Percentiles rank a stretch among this genome's conserved stretches.
Conservation (phyloP, 2,888 invertebrate genomes). For the Marronus borbonicus region DNA sequence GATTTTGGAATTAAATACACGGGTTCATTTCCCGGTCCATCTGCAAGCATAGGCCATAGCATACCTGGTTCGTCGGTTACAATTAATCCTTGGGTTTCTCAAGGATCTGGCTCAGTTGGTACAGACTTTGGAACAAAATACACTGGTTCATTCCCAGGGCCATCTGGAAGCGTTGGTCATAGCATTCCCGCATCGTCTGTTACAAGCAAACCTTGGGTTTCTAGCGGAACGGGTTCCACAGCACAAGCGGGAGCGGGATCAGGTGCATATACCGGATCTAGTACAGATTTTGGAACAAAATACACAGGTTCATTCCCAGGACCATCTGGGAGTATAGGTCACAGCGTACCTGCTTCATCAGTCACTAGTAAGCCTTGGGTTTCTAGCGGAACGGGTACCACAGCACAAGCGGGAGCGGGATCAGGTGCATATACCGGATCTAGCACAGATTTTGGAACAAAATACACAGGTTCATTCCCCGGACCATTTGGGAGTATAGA, state of each 20-base stretch:
- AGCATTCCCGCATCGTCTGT: too few species aligned
- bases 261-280: background rate
- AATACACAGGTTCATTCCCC: slow-evolving; percentile 54
- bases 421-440: background rate
- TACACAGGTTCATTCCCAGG: slow-evolving; percentile 54
- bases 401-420: slow-evolving; percentile 6
- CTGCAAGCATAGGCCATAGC: slow-evolving; percentile 53
- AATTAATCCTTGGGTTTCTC: background rate
- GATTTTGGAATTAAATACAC: slow-evolving; percentile 47
- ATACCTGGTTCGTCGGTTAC: slow-evolving; percentile 48
- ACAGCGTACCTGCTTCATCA: slow-evolving; percentile 51
- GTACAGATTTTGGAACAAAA: slow-evolving; percentile 39
- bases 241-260: slow-evolving; percentile 22
- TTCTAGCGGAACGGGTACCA: background rate
- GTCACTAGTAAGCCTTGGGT: background rate
- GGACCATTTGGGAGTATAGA: slow-evolving; percentile 53
- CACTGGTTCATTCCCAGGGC: too few species aligned
- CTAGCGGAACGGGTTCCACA: slow-evolving; percentile 19
- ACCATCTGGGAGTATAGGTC: slow-evolving; percentile 52
- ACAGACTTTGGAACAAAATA: too few species aligned
- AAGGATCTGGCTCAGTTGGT: too few species aligned
- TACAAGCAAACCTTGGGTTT: too few species aligned
- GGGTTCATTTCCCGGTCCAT: slow-evolving; percentile 53
- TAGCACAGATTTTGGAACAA: slow-evolving; percentile 30
- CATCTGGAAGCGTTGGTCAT: too few species aligned